Percentiles rank a stretch among this genome's conserved stretches.
Conservation (phyloP, 1,140 invertebrate genomes). For the Sarcophaga bullata region DNA sequence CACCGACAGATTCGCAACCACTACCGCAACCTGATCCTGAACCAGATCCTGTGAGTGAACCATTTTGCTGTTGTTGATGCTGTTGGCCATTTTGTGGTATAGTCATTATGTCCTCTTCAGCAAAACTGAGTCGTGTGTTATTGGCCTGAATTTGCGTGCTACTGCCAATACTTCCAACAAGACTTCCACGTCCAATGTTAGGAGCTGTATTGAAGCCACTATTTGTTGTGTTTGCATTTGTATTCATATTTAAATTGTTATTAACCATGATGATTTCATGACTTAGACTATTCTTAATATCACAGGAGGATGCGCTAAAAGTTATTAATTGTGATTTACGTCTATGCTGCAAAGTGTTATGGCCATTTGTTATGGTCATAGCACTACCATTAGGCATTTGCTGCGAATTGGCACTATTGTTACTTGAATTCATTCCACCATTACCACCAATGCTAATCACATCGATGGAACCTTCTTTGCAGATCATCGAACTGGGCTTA, state of each 20-base stretch:
- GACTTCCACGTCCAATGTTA: constrained; percentile 35
- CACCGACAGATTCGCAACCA: constrained; percentile 47
- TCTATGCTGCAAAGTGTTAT: constrained; percentile 57
- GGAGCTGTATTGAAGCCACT: background rate
- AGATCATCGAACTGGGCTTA: constrained; percentile 65
- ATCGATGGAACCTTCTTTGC: constrained; percentile 61
- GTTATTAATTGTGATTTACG: constrained; percentile 63
- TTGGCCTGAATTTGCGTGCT: constrained; percentile 35
- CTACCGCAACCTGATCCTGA: constrained; percentile 42
- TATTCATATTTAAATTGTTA: constrained; percentile 23
- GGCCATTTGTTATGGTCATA: constrained; percentile 51
- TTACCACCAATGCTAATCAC: constrained; percentile 52
- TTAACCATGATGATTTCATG: constrained; percentile 57
- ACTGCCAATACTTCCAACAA: constrained; percentile 47
- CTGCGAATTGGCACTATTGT: constrained; percentile 35
- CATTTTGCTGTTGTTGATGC: constrained; percentile 33
- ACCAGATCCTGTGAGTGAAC: constrained; percentile 33
- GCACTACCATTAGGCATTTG: constrained; percentile 19
- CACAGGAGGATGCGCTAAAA: constrained; percentile 61
- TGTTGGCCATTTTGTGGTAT: constrained; percentile 42
- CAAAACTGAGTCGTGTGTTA: constrained; percentile 58
- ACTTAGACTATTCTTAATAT: constrained; percentile 64
- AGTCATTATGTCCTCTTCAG: constrained; percentile 63
- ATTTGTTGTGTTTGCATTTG: background rate
- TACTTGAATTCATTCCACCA: constrained; percentile 47